These are phyloP conservation scores for Cydia amplana DNA, from an alignment of 1,140 invertebrate species.

Conservation along the genomic window DNA sequence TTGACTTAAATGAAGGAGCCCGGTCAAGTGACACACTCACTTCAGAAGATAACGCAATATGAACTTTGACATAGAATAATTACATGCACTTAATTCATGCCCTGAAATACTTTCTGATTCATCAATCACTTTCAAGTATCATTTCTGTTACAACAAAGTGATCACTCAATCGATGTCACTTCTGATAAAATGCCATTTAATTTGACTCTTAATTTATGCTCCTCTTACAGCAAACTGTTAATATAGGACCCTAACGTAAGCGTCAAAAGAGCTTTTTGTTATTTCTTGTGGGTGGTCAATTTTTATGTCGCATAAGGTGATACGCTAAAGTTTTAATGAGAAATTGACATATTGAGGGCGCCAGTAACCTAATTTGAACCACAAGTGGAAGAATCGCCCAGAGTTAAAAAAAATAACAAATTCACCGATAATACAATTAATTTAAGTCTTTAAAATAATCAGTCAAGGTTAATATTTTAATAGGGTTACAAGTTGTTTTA, in stretches of 20 bases:
- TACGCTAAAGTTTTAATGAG: not conserved
- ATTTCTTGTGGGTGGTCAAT: not conserved
- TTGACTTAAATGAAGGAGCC: constrained; percentile 13
- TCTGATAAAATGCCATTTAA: constrained; percentile 17
- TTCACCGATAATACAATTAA: not conserved
- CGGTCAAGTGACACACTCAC: constrained; percentile 12
- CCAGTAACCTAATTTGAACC: not conserved
- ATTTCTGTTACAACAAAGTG: constrained; percentile 8
- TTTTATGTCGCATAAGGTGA: not conserved
- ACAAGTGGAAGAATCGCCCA: not conserved
- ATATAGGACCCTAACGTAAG: not conserved
- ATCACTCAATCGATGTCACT: constrained; percentile 24
- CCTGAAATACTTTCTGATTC: constrained; percentile 24
- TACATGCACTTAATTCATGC: not conserved
- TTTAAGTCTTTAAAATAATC: not conserved
- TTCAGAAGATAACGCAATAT: not conserved
- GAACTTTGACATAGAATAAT: constrained; percentile 28
- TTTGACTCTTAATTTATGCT: constrained; percentile 11
- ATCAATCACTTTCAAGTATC: constrained; percentile 19
- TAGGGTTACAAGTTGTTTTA: not conserved
- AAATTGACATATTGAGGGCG: constrained; percentile 19
- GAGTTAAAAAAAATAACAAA: not conserved
- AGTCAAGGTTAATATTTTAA: not conserved
- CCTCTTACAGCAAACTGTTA: not conserved
- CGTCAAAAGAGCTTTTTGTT: not conserved